Base-by-base conservation (phyloP, 2,888 invertebrate genomes). In the Cryptocheilus praepositus region DNA sequence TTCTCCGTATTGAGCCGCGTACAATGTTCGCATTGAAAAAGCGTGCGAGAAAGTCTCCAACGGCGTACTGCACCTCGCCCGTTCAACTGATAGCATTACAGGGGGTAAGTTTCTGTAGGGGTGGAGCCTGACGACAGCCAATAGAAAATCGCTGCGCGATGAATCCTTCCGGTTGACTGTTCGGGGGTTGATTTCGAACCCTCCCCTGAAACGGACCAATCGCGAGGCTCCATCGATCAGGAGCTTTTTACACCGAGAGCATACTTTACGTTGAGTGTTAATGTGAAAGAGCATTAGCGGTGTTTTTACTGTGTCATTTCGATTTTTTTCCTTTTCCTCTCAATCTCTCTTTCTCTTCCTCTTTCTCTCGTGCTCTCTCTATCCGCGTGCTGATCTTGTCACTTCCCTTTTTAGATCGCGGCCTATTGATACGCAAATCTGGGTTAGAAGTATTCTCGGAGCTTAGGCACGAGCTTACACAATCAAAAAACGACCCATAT, bases 211-310 rank as follows among this genome's bases (percentile, higher is more conserved):
- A 22, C 56, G 71, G 66, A 61, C 87, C 87, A 87, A 87, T 88
- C 83, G 64, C 61, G 15, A 63, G 54, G 83, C 83, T 83, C 73
- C 80, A 87, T 87, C 86, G 87, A 87, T 87, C 85, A 83, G 81
- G 66, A 65, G 21, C 76, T 85, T 85, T 83, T 85, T 84, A 83
- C 84, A 81, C 83, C 81, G 80, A 82, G 85, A 81, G 80, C 81
- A 84, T 83, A 86, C 88, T 88, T 85, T 86, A 84, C 82, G 83
- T 84, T 82, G 85, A 86, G 88, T 86, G 86, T 85, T 87, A 85
- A 88, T 86, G 85, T 80, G 83, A 85, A 83, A 83, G 85, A 78
- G 85, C 85, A 88, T 88, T 88, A 88, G 87, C 78, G 84, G 82
- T 82, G 82, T 82, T 85, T 85, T 84, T 81, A 82, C 82, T 73